phyloP scores from a whole-genome alignment of 2,113 vertebrate species.

The Gallinago media region DNA sequence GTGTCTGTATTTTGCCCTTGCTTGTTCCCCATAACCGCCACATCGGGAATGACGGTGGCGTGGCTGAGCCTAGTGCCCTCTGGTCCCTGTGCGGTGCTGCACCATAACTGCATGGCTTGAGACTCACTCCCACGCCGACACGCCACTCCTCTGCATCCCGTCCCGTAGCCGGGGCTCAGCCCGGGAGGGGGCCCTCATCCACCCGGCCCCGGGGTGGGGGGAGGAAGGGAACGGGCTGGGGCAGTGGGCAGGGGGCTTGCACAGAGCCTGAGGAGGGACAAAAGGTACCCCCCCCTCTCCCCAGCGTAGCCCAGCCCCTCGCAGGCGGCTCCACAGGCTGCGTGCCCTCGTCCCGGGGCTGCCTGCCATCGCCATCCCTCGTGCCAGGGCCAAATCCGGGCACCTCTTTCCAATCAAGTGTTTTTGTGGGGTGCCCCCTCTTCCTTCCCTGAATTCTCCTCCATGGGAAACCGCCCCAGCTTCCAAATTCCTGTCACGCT shows the following conservation, averaged over 20 bases:
- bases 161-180: neutral
- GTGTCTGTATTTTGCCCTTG: slow-evolving; percentile 59
- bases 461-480: neutral
- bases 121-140: slow-evolving; percentile 61
- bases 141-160: slow-evolving; percentile 30
- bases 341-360: fast-evolving
- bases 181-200: neutral
- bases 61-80: slow-evolving; percentile 39
- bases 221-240: neutral
- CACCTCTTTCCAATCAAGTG: neutral
- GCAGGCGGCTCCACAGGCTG: neutral
- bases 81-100: slow-evolving; percentile 66
- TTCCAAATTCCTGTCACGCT: neutral
- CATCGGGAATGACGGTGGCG: slow-evolving; percentile 40
- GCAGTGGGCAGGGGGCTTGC: neutral
- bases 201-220: neutral
- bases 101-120: slow-evolving; percentile 77
- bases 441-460: neutral
- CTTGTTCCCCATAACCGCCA: slow-evolving; percentile 46
- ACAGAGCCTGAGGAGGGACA: neutral
- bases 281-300: neutral
- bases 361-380: neutral
- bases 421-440: neutral
- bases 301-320: fast-evolving
- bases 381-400: neutral